Evolutionary conservation across 2,797 vertebrate species (phyloP).

Genomic region (Manis javanica): DNA sequence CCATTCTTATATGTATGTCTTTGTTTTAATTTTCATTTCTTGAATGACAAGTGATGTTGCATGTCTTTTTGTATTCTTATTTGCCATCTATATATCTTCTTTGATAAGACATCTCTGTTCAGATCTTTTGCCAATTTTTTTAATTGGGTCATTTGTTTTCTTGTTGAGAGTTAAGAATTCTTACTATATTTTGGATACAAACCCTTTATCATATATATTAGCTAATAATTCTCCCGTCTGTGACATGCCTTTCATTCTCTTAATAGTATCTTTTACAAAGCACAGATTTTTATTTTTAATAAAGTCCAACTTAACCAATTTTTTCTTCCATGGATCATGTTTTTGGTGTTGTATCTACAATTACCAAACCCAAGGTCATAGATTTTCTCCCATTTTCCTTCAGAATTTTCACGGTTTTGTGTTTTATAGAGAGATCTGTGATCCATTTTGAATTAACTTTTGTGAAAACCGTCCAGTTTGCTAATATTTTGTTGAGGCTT

Average conservation of each 20-base stretch:
- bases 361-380: background rate
- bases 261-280: background rate
- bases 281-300: conserved; percentile 25
- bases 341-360: background rate
- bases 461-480: background rate
- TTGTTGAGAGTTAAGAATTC: background rate
- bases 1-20: background rate
- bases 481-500: background rate
- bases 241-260: background rate
- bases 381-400: background rate
- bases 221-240: background rate
- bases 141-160: background rate
- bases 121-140: background rate
- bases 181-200: background rate
- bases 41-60: background rate
- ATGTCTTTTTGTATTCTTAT: background rate
- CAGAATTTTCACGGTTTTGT: background rate
- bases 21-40: background rate
- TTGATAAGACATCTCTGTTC: background rate
- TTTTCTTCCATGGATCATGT: background rate
- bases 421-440: background rate
- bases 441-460: conserved; percentile 28
- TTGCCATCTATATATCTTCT: background rate
- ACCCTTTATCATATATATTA: background rate
- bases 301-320: background rate